Evolutionary conservation across 2,113 vertebrate genomes (phyloP).

Genomic region (Castor canadensis): DNA sequence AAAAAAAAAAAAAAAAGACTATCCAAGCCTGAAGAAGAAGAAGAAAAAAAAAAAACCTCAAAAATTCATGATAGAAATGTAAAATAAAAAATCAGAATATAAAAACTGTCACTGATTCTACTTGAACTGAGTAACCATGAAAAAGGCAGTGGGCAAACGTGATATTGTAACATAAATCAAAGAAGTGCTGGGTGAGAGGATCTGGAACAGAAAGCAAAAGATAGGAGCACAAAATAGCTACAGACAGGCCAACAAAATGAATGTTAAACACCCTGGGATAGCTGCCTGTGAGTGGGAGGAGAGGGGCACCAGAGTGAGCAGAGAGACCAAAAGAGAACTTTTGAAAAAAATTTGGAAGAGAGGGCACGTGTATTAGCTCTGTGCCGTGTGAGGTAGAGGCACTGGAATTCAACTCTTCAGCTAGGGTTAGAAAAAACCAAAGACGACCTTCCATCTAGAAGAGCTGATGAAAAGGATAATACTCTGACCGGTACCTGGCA

Average conservation of each 20-base stretch:
- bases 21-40: not conserved
- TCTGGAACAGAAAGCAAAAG: not conserved
- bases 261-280: accelerated
- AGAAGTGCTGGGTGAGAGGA: not conserved
- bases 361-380: accelerated
- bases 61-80: not conserved
- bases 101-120: not conserved
- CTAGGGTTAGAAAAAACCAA: no score
- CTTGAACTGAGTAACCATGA: not conserved
- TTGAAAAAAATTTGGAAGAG: not conserved
- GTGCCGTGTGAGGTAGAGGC: no score
- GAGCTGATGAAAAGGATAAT: not conserved
- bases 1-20: not conserved
- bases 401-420: accelerated
- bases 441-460: not conserved
- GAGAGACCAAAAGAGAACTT: not conserved
- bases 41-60: not conserved
- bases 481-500: accelerated
- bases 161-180: no score
- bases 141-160: not conserved
- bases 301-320: no score
- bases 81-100: not conserved
- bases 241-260: not conserved
- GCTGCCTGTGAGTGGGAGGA: accelerated
- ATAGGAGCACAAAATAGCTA: not conserved